A percentile compares a stretch with the other conserved stretches of the same genome.
phyloP scores from a whole-genome alignment of 2,888 invertebrate species.

The Leptinotarsa haldemani region DNA sequence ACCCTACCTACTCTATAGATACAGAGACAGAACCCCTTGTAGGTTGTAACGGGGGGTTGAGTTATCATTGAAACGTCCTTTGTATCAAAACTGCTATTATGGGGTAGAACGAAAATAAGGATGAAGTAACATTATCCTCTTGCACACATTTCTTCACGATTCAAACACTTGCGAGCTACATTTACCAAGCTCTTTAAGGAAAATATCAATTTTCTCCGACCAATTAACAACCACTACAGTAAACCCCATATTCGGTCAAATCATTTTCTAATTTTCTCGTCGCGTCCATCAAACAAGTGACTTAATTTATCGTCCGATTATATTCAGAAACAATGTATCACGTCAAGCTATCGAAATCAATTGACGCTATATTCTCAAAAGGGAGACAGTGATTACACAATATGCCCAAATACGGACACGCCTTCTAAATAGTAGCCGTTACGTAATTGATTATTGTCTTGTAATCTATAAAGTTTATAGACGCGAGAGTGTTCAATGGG shows the following conservation, averaged over 20 bases:
- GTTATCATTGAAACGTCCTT: no score
- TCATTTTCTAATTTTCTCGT: not conserved
- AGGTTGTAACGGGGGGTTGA: no score
- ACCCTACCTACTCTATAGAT: no score
- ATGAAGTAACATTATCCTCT: no score
- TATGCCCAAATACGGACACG: slow-evolving; percentile 7
- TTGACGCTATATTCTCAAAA: slow-evolving; percentile 1
- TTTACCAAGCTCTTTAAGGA: not conserved
- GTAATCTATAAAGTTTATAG: not conserved
- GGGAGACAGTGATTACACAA: slow-evolving; percentile 13
- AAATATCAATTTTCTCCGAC: not conserved
- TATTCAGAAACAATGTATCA: slow-evolving; percentile 3
- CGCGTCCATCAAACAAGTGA: slow-evolving; percentile 3
- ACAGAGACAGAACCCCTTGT: no score
- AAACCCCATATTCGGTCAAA: not conserved
- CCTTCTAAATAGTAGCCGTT: slow-evolving; percentile 1
- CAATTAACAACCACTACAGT: not conserved
- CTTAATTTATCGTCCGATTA: slow-evolving; percentile 11
- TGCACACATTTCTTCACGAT: no score
- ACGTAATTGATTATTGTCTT: slow-evolving; percentile 2
- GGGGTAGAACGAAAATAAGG: no score
- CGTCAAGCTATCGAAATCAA: not conserved
- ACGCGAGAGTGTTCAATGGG: not conserved
- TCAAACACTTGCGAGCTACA: not conserved
- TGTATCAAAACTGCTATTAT: no score